Percentiles rank a stretch among this genome's conserved stretches.
These are phyloP conservation scores for Glaucopsyche alexis DNA, from an alignment of 2,888 invertebrate genomes.

Conservation along the genomic window DNA sequence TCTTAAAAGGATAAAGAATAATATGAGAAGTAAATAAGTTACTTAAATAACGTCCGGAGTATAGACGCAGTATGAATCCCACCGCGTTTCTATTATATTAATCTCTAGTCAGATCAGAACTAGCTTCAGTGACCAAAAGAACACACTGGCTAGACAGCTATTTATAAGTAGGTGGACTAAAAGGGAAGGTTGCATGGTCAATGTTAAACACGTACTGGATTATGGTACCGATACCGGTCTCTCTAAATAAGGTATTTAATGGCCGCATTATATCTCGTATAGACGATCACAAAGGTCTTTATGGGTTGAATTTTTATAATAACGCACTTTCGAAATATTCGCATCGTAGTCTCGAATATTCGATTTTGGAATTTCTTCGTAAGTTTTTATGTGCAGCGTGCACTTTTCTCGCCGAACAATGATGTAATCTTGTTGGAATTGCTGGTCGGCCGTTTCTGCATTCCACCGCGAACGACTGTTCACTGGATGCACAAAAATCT, in stretches of 20 bases:
- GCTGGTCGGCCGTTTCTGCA: conserved; percentile 21
- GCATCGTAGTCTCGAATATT: background rate
- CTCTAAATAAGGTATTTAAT: conserved; percentile 45
- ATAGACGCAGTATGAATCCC: conserved; percentile 1
- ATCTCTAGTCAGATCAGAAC: conserved; percentile 22
- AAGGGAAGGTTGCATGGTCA: conserved; percentile 49
- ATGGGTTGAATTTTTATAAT: conserved; percentile 11
- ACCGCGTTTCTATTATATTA: background rate
- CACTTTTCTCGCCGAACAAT: conserved; percentile 9
- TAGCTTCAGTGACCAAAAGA: conserved; percentile 35
- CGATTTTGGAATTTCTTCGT: background rate
- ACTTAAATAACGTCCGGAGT: conserved; percentile 5
- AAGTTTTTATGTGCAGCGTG: conserved; percentile 17
- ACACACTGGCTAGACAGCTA: conserved; percentile 37
- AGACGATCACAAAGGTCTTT: conserved; percentile 32
- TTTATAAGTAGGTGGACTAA: conserved; percentile 45
- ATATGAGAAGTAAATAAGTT: conserved; percentile 14
- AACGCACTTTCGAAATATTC: conserved; percentile 3
- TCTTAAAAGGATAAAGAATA: background rate
- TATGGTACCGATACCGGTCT: conserved; percentile 48
- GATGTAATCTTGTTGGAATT: conserved; percentile 27
- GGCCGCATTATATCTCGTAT: conserved; percentile 36
- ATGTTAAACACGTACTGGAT: conserved; percentile 41
- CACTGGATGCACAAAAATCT: conserved; percentile 20
- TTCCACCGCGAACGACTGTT: conserved; percentile 9